Percentiles rank a stretch among this genome's conserved stretches.
phyloP scores from a whole-genome alignment of 2,888 invertebrate genomes.

The Caenorhabditis afra region DNA sequence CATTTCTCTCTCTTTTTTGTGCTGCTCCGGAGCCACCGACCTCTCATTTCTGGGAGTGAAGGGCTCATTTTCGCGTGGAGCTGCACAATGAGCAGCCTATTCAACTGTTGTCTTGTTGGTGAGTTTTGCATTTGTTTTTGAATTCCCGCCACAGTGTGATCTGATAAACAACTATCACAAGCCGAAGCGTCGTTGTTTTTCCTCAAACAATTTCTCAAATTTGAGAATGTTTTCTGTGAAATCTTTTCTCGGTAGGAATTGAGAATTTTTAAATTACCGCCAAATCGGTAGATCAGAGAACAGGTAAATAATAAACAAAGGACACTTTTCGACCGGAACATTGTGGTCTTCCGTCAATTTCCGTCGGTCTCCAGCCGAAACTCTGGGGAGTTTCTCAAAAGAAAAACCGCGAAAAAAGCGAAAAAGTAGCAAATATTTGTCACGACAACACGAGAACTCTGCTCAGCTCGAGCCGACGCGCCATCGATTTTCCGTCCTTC shows the following conservation, averaged over 20 bases:
- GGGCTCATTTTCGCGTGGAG: no score
- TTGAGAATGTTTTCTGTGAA: slow-evolving; percentile 1
- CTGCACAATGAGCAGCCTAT: slow-evolving; percentile 8
- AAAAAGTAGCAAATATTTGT: slow-evolving; percentile 25
- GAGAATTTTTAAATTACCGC: no score
- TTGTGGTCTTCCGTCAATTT: no score
- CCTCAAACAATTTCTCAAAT: no score
- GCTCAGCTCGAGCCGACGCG: background rate
- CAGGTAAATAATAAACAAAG: no score
- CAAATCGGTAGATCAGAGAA: no score
- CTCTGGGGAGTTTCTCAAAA: slow-evolving; percentile 3
- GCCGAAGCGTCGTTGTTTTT: slow-evolving; percentile 14
- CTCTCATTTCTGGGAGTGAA: slow-evolving; percentile 20
- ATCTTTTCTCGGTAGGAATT: no score
- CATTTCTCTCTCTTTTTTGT: slow-evolving; percentile 8
- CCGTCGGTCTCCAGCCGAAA: background rate
- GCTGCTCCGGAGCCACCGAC: background rate
- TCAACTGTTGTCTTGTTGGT: slow-evolving; percentile 54
- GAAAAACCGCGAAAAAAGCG: background rate
- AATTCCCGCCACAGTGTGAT: background rate
- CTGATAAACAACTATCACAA: no score
- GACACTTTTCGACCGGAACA: no score
- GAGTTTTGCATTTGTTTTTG: slow-evolving; percentile 16
- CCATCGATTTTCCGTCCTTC: slow-evolving; percentile 13
- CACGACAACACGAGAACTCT: slow-evolving; percentile 5